Percentiles rank a stretch among this genome's conserved stretches.
These are phyloP conservation scores for Sphenodon punctatus DNA, from an alignment of 2,797 vertebrate species.

Conservation along the genomic window DNA sequence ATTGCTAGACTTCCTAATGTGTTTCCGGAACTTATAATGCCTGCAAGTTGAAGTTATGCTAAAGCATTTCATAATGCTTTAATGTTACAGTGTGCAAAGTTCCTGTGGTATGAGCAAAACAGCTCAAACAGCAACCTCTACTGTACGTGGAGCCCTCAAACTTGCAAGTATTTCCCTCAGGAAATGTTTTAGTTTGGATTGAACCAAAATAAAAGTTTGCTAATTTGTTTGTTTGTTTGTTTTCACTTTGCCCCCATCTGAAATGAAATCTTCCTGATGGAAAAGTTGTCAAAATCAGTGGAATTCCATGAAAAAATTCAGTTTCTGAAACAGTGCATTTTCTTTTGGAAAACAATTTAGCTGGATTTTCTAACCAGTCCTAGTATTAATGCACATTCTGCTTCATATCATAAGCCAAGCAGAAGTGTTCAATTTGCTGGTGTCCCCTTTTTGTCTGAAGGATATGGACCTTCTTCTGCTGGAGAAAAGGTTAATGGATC, in stretches of 20 bases:
- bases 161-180: neutral
- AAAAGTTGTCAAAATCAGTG: too few relatives aligned
- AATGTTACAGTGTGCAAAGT: neutral
- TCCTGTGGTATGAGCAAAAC: neutral
- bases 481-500: neutral
- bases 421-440: neutral
- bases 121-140: neutral
- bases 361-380: too few relatives aligned
- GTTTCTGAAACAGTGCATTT: too few relatives aligned
- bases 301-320: too few relatives aligned
- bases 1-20: neutral
- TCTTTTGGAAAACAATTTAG: too few relatives aligned
- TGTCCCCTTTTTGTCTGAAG: neutral
- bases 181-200: too few relatives aligned
- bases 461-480: neutral
- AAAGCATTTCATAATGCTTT: neutral
- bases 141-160: neutral
- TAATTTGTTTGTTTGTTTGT: too few relatives aligned
- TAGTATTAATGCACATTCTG: too few relatives aligned
- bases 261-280: too few relatives aligned
- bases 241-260: too few relatives aligned
- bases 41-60: neutral
- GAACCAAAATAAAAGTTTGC: too few relatives aligned
- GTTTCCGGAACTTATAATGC: neutral
- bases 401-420: too few relatives aligned